These are phyloP conservation scores for Pristionchus entomophagus DNA, from an alignment of 2,888 invertebrate species.

Conservation along the genomic window DNA sequence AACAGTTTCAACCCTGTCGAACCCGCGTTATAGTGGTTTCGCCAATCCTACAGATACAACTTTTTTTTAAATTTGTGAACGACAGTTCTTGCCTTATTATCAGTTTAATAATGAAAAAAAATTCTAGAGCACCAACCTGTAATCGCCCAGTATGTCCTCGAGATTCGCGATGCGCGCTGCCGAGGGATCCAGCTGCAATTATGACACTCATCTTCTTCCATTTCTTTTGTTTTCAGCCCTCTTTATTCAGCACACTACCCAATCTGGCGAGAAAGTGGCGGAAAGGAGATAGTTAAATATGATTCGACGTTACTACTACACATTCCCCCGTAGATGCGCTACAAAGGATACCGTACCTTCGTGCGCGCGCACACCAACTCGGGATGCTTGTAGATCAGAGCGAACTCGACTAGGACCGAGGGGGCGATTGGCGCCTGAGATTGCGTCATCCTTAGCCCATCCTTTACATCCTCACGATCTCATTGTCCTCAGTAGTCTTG, in stretches of 20 bases:
- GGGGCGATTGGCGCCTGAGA: background rate
- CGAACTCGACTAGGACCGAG: background rate
- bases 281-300: too few species aligned
- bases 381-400: conserved; percentile 20
- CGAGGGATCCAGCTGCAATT: conserved; percentile 50
- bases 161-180: conserved; percentile 61
- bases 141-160: conserved; percentile 64
- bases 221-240: background rate
- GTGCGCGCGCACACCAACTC: conserved; percentile 26
- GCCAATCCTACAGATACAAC: too few species aligned
- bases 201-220: background rate
- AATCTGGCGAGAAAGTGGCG: too few species aligned
- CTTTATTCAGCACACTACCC: too few species aligned
- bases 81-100: too few species aligned
- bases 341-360: background rate
- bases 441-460: background rate
- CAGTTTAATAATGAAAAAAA: background rate
- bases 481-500: too few species aligned
- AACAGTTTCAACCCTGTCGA: too few species aligned
- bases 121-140: background rate
- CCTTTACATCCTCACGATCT: too few species aligned
- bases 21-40: too few species aligned
- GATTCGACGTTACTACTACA: too few species aligned
- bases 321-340: too few species aligned
- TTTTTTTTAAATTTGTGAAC: too few species aligned